Evolutionary conservation across 2,113 vertebrate species (phyloP), one percentile per base, ranked within the genome.

Genomic region (Scophthalmus maximus): DNA sequence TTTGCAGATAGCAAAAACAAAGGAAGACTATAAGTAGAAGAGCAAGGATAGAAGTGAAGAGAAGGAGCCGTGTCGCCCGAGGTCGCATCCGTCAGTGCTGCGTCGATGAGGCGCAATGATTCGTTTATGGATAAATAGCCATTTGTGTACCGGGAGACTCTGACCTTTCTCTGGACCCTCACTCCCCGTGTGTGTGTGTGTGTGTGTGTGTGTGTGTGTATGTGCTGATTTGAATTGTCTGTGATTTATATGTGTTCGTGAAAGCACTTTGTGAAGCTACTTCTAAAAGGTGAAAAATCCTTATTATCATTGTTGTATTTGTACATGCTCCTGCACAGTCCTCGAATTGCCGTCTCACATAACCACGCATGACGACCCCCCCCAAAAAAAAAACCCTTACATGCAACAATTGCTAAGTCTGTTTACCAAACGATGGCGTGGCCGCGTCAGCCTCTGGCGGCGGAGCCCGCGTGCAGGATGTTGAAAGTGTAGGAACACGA

Each of bases 81-180:
- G 82, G 82, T 76, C 6, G 78, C 68, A 78, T 84, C 73, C 40
- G 11, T 87, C 75, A 79, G 50, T 46, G 67, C 67, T 30, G 5
- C 12, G 1, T 40, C 62, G n/a, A 6, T 1, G 10, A 68, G 84
- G 9, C 27, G 25, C 64, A 68, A 32, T 66, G 73, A 80, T 72
- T 67, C 89, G 90, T 91, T 89, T 88, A 78, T 68, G 76, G 86
- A 30, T 82, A 89, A 93, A 90, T 40, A 83, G 29, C 12, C 78
- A 36, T 68, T 76, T 79, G 89, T 87, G 88, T 84, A 82, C 79
- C 38, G 47, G n/a, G 56, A 56, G 67, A 51, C 64, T 64, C 53
- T 84, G 84, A 89, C 88, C 87, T 86, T 74, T 84, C 65, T 53
- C 57, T 80, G 40, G 80, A 87, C 73, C 70, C 55, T 63, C 61